Evolutionary conservation across 2,113 vertebrate genomes (phyloP).

Genomic region (Mustelus asterias): DNA sequence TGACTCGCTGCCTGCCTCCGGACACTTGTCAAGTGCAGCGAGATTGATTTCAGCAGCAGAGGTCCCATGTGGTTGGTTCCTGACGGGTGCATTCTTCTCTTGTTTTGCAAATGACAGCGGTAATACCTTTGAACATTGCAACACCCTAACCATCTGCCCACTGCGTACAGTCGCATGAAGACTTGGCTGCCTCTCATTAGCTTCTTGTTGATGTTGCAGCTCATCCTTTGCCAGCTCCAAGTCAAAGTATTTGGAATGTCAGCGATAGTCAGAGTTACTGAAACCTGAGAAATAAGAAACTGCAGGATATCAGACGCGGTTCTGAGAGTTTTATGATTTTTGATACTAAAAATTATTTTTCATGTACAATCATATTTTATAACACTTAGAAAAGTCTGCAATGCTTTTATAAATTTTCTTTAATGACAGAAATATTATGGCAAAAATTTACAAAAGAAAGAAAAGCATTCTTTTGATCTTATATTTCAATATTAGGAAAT

Average conservation of each 20-base stretch:
- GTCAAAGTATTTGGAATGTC: not conserved
- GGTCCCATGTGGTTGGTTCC: not conserved
- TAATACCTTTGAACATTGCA: constrained; percentile 27
- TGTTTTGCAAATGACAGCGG: not conserved
- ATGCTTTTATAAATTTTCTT: not conserved
- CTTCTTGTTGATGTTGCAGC: not conserved
- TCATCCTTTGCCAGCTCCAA: not conserved
- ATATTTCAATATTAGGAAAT: not conserved
- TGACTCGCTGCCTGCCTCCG: not conserved
- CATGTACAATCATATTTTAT: not conserved
- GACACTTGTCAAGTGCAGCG: not conserved
- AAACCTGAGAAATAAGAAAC: not conserved
- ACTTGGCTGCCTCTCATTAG: not conserved
- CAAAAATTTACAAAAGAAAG: not conserved
- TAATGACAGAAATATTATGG: not conserved
- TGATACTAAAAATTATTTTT: not conserved
- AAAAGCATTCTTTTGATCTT: not conserved
- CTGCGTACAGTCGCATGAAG: not conserved
- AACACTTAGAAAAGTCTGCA: not conserved
- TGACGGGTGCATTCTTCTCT: not conserved
- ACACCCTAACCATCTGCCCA: not conserved
- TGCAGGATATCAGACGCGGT: not conserved
- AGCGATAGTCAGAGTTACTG: not conserved
- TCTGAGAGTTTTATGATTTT: not conserved
- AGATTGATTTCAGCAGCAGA: constrained; percentile 3